phyloP scores from a whole-genome alignment of 2,888 invertebrate genomes.

The Tinea semifulvella region DNA sequence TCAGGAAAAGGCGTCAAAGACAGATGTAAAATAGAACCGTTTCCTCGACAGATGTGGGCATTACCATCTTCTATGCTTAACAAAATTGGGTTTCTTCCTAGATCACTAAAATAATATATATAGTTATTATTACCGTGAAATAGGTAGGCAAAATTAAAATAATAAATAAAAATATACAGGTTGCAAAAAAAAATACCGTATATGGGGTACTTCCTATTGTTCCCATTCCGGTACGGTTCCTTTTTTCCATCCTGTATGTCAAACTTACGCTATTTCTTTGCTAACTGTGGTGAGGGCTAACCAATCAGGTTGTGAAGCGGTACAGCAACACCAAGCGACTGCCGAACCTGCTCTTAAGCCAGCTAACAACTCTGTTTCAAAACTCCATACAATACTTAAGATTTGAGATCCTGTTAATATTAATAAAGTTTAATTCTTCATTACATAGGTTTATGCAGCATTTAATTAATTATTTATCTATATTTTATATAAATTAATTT shows the following conservation, averaged over 20 bases:
- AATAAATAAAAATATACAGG: too few species aligned
- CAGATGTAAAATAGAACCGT: constrained; percentile 84
- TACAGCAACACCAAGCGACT: constrained; percentile 59
- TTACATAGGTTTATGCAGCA: too few species aligned
- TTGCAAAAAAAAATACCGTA: too few species aligned
- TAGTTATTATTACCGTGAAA: too few species aligned
- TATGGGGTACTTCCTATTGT: too few species aligned
- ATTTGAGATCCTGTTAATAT: constrained; percentile 45
- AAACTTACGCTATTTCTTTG: constrained; percentile 51
- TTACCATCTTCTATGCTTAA: constrained; percentile 85
- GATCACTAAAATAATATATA: constrained; percentile 71
- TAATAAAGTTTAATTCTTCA: background rate
- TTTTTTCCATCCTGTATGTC: too few species aligned
- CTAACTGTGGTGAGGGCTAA: constrained; percentile 47
- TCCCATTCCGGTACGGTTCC: too few species aligned
- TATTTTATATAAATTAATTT: too few species aligned
- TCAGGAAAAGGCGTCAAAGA: constrained; percentile 77
- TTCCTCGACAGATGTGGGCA: constrained; percentile 84
- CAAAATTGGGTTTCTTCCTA: constrained; percentile 86
- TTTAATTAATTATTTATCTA: too few species aligned
- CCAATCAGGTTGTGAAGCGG: constrained; percentile 51
- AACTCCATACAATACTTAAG: constrained; percentile 53
- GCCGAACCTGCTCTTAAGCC: constrained; percentile 51
- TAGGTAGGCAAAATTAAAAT: too few species aligned
- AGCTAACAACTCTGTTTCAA: constrained; percentile 51